Evolutionary conservation across 2,797 vertebrate genomes (phyloP).

Genomic region (Perodicticus potto): DNA sequence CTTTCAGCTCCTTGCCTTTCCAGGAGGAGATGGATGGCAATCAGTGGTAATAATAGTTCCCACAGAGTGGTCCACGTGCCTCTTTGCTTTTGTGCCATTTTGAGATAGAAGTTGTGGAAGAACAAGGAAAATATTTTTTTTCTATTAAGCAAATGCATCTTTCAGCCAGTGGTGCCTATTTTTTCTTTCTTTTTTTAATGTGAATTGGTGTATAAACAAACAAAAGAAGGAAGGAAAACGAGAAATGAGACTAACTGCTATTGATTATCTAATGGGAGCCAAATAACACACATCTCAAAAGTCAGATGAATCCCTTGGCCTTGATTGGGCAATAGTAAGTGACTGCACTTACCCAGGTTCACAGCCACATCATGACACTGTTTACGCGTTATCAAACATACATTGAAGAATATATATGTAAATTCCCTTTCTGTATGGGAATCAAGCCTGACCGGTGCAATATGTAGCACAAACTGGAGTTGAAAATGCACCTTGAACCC

Average conservation of each 20-base stretch:
- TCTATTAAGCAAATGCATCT: slow-evolving; percentile 48
- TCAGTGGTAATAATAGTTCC: background rate
- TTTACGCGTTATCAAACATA: background rate
- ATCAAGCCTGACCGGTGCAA: background rate
- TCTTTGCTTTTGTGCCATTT: slow-evolving; percentile 26
- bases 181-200: background rate
- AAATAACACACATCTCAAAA: slow-evolving; percentile 48
- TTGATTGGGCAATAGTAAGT: background rate
- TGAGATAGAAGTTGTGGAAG: slow-evolving; percentile 39
- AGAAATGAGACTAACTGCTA: slow-evolving; percentile 2
- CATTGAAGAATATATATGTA: background rate
- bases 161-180: background rate
- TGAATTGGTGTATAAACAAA: slow-evolving; percentile 19
- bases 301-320: background rate
- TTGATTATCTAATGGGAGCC: background rate
- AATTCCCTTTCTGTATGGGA: background rate
- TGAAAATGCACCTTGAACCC: background rate
- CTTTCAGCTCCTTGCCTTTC: background rate
- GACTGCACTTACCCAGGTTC: background rate
- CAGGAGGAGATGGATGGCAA: background rate
- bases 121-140: background rate
- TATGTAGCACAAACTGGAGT: background rate
- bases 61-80: fast-evolving
- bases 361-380: background rate
- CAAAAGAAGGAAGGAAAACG: slow-evolving; percentile 44